phyloP scores from a whole-genome alignment of 2,113 vertebrate genomes.

The Pimephales promelas region DNA sequence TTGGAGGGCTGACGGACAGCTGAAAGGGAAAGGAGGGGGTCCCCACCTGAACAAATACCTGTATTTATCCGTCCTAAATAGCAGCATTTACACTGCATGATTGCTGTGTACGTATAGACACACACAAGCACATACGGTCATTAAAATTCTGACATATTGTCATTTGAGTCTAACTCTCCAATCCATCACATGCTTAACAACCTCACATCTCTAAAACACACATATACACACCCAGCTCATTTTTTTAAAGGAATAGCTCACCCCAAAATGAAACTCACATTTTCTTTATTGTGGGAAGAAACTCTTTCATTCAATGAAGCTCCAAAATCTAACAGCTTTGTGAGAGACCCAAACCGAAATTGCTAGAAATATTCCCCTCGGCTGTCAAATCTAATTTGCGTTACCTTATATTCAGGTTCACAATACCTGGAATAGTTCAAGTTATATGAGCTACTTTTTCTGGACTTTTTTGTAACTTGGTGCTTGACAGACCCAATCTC shows the following conservation, averaged over 20 bases:
- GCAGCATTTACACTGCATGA: constrained; percentile 73
- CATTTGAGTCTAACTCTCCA: constrained; percentile 72
- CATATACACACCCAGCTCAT: background rate
- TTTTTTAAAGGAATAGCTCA: background rate
- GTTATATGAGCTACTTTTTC: background rate
- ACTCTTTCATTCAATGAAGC: background rate
- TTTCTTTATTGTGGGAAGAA: background rate
- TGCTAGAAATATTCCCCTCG: background rate
- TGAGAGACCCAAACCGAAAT: background rate
- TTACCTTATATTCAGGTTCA: background rate
- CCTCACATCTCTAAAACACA: constrained; percentile 44
- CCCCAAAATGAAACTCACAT: background rate
- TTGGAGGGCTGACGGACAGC: constrained; percentile 64
- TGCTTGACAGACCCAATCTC: background rate
- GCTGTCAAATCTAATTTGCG: background rate
- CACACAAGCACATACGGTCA: constrained; percentile 53
- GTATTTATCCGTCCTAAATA: constrained; percentile 78
- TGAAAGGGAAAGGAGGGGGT: constrained; percentile 51
- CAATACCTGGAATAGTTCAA: background rate
- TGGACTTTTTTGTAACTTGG: background rate
- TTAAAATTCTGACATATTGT: constrained; percentile 73
- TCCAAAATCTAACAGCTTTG: background rate
- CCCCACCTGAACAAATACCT: constrained; percentile 81
- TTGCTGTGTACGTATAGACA: constrained; percentile 62
- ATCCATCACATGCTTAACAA: constrained; percentile 72